A percentile compares a stretch with the other conserved stretches of the same genome.
Conservation (phyloP, 2,113 vertebrate species). For the Rousettus leschenaultii region DNA sequence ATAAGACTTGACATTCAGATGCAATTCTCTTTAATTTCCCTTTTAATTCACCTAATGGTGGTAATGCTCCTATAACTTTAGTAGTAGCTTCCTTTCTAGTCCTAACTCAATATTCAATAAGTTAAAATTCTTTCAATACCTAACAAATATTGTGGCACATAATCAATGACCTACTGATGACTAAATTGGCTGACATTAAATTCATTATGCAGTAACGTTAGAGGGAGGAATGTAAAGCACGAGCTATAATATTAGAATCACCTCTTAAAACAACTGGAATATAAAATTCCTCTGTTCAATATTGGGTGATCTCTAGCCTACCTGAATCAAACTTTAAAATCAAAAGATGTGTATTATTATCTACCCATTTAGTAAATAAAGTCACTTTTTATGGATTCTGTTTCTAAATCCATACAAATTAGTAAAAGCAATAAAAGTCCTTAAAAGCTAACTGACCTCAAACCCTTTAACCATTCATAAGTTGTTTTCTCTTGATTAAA, state of each 20-base stretch:
- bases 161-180: neutral
- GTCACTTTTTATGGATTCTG: neutral
- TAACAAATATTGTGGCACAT: neutral
- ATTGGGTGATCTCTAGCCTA: neutral
- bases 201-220: neutral
- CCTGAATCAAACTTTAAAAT: slow-evolving; percentile 41
- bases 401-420: slow-evolving; percentile 20
- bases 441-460: slow-evolving; percentile 4
- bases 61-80: neutral
- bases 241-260: neutral
- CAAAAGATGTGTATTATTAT: neutral
- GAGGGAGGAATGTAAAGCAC: neutral
- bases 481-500: slow-evolving; percentile 21
- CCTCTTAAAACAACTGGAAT: slow-evolving; percentile 3
- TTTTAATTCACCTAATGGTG: neutral
- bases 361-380: neutral
- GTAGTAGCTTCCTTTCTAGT: neutral
- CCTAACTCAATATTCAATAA: neutral
- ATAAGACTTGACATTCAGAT: slow-evolving; percentile 12
- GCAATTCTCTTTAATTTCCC: neutral
- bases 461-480: neutral
- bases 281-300: slow-evolving; percentile 15
- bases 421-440: neutral
- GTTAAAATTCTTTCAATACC: neutral
- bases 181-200: neutral